Evolutionary conservation across 1,140 invertebrate genomes (phyloP).

Genomic region (Ptiloglossa arizonensis): DNA sequence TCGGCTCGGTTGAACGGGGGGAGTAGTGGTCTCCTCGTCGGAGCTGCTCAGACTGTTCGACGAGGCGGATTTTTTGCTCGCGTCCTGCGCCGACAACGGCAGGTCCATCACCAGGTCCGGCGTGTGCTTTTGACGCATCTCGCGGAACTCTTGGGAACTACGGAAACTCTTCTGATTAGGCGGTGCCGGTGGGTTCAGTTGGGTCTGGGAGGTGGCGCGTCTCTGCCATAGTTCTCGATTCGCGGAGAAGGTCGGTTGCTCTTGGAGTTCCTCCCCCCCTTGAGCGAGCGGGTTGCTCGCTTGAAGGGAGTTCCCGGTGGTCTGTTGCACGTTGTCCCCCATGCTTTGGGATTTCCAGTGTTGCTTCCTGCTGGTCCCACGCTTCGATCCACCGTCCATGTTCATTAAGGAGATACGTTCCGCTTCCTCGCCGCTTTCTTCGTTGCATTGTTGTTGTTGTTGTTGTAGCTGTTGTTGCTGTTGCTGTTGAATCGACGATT

Average conservation of each 20-base stretch:
- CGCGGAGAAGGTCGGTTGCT: slow-evolving; percentile 76
- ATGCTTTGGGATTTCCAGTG: slow-evolving; percentile 82
- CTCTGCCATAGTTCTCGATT: slow-evolving; percentile 86
- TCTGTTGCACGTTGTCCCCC: slow-evolving; percentile 69
- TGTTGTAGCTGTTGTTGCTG: slow-evolving; percentile 37
- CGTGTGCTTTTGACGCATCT: slow-evolving; percentile 86
- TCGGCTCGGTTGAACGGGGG: slow-evolving; percentile 56
- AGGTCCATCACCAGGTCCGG: slow-evolving; percentile 95
- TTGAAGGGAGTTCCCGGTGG: slow-evolving; percentile 41
- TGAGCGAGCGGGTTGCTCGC: slow-evolving; percentile 38
- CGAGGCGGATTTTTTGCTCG: slow-evolving; percentile 79
- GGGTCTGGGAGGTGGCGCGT: slow-evolving; percentile 83
- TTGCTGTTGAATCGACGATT: slow-evolving; percentile 32
- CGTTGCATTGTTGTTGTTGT: slow-evolving; percentile 46
- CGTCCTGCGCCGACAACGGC: slow-evolving; percentile 84
- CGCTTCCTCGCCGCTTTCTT: slow-evolving; percentile 59
- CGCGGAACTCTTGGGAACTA: slow-evolving; percentile 78
- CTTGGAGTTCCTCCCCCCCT: slow-evolving; percentile 52
- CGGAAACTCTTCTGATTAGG: slow-evolving; percentile 75
- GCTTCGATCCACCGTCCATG: slow-evolving; percentile 66
- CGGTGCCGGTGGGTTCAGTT: slow-evolving; percentile 71
- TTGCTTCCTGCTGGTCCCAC: slow-evolving; percentile 71
- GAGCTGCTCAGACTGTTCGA: slow-evolving; percentile 78
- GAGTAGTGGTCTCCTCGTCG: slow-evolving; percentile 77
- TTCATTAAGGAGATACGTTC: slow-evolving; percentile 53